Conservation (phyloP, 1,140 invertebrate species). For the Rhagoletis pomonella region DNA sequence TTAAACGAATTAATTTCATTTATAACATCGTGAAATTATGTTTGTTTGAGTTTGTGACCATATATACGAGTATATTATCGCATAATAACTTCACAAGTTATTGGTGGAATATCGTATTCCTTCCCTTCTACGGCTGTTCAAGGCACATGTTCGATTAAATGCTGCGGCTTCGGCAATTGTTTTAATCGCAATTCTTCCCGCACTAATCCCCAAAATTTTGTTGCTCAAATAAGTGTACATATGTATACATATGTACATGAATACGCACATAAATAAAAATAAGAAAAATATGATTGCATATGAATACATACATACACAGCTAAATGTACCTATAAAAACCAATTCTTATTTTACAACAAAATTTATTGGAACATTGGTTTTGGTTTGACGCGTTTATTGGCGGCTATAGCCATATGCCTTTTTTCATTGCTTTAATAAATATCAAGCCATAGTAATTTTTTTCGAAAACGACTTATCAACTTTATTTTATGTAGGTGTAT, state of each 20-base stretch:
- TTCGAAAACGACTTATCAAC: too few relatives aligned
- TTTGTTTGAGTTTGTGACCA: not conserved
- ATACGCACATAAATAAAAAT: not conserved
- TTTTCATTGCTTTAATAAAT: too few relatives aligned
- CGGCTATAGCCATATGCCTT: not conserved
- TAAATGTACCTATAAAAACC: not conserved
- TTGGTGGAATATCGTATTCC: not conserved
- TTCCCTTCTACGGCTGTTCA: not conserved
- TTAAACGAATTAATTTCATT: conserved; percentile 52
- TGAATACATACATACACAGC: not conserved
- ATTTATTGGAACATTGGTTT: conserved; percentile 14
- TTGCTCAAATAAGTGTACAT: not conserved
- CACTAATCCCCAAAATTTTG: not conserved
- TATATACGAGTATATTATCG: conserved; percentile 24
- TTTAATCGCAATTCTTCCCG: conserved; percentile 19
- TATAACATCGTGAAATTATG: conserved; percentile 42
- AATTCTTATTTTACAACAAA: conserved; percentile 27
- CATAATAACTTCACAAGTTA: conserved; percentile 25
- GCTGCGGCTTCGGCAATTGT: conserved; percentile 15
- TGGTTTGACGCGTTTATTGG: conserved; percentile 14
- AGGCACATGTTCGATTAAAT: conserved; percentile 21
- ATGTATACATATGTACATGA: not conserved
- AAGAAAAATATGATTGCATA: not conserved
- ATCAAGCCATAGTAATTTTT: too few relatives aligned
- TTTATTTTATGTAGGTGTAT: too few relatives aligned